These are phyloP conservation scores for Poeciliopsis prolifica DNA, from an alignment of 2,113 vertebrate species.

Conservation along the genomic window DNA sequence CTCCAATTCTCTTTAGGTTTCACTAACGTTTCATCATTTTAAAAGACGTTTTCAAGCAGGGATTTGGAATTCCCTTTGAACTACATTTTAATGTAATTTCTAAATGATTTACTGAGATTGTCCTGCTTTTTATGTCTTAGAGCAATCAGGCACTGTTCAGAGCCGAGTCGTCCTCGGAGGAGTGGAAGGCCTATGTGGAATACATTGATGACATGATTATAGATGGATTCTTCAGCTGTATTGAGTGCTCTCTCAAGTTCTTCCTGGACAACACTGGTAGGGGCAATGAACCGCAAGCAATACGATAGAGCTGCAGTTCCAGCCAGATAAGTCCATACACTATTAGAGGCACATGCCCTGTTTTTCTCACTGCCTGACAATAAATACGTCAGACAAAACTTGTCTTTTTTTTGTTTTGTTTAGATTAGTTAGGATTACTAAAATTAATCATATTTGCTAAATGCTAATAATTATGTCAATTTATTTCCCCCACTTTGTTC, in stretches of 20 bases:
- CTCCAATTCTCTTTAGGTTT: not conserved
- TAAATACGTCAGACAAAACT: not conserved
- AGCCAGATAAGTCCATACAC: not conserved
- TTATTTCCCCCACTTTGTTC: not conserved
- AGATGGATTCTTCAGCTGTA: conserved; percentile 87
- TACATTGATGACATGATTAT: conserved; percentile 90
- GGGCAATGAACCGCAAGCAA: not conserved
- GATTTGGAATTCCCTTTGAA: not conserved
- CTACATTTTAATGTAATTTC: not conserved
- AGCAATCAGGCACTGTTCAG: conserved; percentile 85
- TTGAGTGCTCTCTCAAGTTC: conserved; percentile 88
- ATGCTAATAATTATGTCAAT: not conserved
- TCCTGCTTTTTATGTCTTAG: conserved; percentile 68
- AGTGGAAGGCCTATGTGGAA: conserved; percentile 88
- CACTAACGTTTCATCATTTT: conserved; percentile 19
- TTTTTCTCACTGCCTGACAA: not conserved
- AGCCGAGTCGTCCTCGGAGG: conserved; percentile 78
- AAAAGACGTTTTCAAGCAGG: not conserved
- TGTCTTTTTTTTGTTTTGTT: too few species aligned
- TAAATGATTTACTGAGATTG: not conserved
- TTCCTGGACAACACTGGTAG: conserved; percentile 92
- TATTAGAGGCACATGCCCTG: not conserved
- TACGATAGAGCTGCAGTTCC: not conserved
- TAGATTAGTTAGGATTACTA: not conserved
- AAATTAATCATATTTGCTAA: not conserved